A percentile compares a stretch with the other conserved stretches of the same genome.
Evolutionary conservation across 2,888 invertebrate genomes (phyloP).

Genomic region (Fabriciana adippe): DNA sequence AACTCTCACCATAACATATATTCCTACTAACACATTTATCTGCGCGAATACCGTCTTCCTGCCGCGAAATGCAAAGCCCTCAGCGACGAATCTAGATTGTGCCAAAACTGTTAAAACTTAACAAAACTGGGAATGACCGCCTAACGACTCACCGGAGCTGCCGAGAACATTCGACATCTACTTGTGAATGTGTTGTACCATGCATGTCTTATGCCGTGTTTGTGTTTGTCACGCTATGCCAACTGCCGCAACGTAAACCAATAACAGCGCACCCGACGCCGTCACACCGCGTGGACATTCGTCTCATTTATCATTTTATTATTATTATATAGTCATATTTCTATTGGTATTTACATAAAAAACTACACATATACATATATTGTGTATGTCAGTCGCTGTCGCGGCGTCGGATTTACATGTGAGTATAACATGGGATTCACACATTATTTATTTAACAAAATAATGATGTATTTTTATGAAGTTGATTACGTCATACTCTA

Average conservation of each 20-base stretch:
- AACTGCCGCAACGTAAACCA: conserved; percentile 42
- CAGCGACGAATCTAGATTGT: conserved; percentile 54
- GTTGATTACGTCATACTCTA: too few relatives aligned
- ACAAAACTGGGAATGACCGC: conserved; percentile 71
- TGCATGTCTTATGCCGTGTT: conserved; percentile 75
- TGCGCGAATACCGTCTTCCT: conserved; percentile 80
- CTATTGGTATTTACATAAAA: too few relatives aligned
- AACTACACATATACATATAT: too few relatives aligned
- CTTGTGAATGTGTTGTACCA: conserved; percentile 70
- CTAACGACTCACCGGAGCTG: conserved; percentile 73
- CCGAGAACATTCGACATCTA: conserved; percentile 57
- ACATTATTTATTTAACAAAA: conserved; percentile 9
- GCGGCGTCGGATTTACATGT: conserved; percentile 27
- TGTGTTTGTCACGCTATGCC: conserved; percentile 67
- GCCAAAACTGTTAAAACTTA: conserved; percentile 66
- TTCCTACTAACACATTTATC: conserved; percentile 51
- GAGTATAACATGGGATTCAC: conserved; percentile 25
- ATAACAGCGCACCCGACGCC: conserved; percentile 34
- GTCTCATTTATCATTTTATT: background rate
- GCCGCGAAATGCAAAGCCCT: conserved; percentile 62
- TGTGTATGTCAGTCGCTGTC: conserved; percentile 22
- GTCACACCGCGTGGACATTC: conserved; percentile 22
- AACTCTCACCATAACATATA: conserved; percentile 22
- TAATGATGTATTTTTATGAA: conserved; percentile 1
- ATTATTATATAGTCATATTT: background rate